These are phyloP conservation scores for Achroia grisella DNA, from an alignment of 1,140 invertebrate species.

Conservation along the genomic window DNA sequence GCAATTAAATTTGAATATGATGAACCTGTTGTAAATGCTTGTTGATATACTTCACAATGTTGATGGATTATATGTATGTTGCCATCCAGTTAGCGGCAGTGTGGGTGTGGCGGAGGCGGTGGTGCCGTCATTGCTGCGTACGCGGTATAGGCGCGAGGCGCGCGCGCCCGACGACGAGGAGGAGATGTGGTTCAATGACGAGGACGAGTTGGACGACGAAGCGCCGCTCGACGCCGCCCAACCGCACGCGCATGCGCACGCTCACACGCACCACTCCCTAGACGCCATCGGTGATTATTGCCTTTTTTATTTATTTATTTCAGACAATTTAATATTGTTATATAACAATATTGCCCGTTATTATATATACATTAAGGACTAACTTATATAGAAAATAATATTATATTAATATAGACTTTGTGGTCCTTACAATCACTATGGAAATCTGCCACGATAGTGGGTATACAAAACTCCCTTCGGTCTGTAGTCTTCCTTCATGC, in stretches of 20 bases:
- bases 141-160: conserved; percentile 91
- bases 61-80: conserved; percentile 3
- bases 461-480: no score
- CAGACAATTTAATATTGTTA: no score
- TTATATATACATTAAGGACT: no score
- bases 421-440: no score
- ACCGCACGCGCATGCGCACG: conserved; percentile 56
- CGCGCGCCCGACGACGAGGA: conserved; percentile 96
- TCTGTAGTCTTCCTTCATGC: no score
- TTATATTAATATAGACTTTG: no score
- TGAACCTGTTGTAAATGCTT: no score
- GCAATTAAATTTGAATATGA: no score
- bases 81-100: conserved; percentile 57
- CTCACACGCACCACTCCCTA: conserved; percentile 41
- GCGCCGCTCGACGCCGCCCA: conserved; percentile 52
- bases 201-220: conserved; percentile 94
- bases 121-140: conserved; percentile 85
- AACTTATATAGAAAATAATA: no score
- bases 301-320: no score
- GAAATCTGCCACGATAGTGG: no score
- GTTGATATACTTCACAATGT: background rate
- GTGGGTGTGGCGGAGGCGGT: conserved; percentile 58
- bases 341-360: no score
- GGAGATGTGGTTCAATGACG: conserved; percentile 99
- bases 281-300: conserved; percentile 47